Evolutionary conservation across 2,113 vertebrate genomes (phyloP).

Genomic region (Laticauda laticaudata): DNA sequence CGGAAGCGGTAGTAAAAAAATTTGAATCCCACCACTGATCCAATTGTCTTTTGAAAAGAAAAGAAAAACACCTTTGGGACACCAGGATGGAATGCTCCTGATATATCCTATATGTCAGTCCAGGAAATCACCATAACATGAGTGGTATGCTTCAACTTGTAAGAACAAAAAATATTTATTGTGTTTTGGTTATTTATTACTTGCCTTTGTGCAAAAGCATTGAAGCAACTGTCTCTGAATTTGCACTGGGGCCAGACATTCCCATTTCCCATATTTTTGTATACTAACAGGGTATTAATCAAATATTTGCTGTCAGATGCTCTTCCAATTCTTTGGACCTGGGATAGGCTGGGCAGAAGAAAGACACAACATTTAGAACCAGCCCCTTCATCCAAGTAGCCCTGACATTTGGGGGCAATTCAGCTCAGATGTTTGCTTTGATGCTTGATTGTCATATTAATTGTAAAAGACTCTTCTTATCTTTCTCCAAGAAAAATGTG

Average conservation of each 20-base stretch:
- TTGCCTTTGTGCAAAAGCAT: not conserved
- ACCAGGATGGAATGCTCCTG: not conserved
- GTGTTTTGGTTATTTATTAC: not conserved
- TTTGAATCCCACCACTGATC: too few species aligned
- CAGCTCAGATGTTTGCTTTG: conserved; percentile 32
- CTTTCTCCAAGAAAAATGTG: conserved; percentile 11
- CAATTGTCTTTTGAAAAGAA: too few species aligned
- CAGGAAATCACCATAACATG: not conserved
- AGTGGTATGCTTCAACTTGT: not conserved
- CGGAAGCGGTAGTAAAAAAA: too few species aligned
- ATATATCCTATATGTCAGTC: not conserved
- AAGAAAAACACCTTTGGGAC: not conserved
- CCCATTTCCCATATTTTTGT: conserved; percentile 3
- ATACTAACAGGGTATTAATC: conserved; percentile 10
- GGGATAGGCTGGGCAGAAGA: conserved; percentile 19
- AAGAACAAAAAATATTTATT: not conserved
- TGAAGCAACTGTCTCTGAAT: not conserved
- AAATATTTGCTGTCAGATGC: not conserved
- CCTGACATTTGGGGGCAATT: conserved; percentile 30
- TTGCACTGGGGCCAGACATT: not conserved
- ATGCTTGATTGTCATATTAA: conserved; percentile 10
- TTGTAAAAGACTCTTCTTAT: conserved; percentile 22
- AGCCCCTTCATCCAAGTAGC: not conserved
- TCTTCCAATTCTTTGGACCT: conserved; percentile 28
- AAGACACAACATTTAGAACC: not conserved